A percentile compares a stretch with the other conserved stretches of the same genome.
phyloP scores from a whole-genome alignment of 1,140 invertebrate species.

The Bombus sylvicola region DNA sequence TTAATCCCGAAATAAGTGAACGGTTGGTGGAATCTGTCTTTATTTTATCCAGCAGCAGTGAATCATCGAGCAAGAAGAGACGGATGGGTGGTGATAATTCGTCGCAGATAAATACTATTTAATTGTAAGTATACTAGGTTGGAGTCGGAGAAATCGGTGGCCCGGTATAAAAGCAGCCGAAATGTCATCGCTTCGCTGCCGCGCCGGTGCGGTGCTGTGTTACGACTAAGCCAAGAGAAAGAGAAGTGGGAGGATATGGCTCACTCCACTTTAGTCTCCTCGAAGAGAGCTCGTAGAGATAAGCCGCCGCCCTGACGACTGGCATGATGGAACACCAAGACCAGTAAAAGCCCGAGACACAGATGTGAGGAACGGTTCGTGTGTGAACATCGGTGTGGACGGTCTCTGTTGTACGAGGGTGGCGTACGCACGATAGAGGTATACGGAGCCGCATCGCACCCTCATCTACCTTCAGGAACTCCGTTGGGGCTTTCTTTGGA shows the following conservation, averaged over 20 bases:
- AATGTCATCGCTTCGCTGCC: conserved; percentile 57
- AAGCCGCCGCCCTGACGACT: conserved; percentile 64
- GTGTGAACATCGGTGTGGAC: background rate
- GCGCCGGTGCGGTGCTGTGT: background rate
- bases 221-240: background rate
- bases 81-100: conserved; percentile 52
- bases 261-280: conserved; percentile 62
- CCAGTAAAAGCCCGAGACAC: conserved; percentile 1
- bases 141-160: conserved; percentile 11
- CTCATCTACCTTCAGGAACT: conserved; percentile 45
- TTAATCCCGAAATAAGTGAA: conserved; percentile 44
- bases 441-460: conserved; percentile 13
- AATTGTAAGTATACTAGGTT: background rate
- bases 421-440: conserved; percentile 45
- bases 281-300: conserved; percentile 69
- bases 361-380: background rate
- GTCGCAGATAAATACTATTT: conserved; percentile 1
- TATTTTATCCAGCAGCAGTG: conserved; percentile 46
- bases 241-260: conserved; percentile 53
- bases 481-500: conserved; percentile 25
- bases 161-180: conserved; percentile 46
- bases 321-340: conserved; percentile 55
- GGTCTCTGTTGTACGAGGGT: background rate
- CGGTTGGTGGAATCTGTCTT: background rate
- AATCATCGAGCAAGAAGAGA: conserved; percentile 52